phyloP scores from a whole-genome alignment of 2,113 vertebrate genomes.

The Pseudolaguvia tuberculata region DNA sequence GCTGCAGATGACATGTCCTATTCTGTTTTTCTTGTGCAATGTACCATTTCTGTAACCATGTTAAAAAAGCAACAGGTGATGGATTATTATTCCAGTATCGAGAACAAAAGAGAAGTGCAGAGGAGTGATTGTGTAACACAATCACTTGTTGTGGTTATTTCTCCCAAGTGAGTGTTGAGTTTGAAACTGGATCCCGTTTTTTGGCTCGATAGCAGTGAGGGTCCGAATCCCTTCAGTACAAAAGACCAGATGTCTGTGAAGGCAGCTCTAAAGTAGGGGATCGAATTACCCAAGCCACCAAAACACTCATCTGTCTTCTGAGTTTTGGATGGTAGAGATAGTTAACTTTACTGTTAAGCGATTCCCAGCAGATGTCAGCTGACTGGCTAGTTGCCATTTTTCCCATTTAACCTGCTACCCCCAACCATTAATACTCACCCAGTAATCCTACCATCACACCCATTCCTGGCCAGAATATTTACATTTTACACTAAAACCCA shows the following conservation, averaged over 20 bases:
- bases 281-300: slow-evolving; percentile 17
- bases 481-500: slow-evolving; percentile 5
- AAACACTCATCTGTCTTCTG: slow-evolving; percentile 27
- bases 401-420: neutral
- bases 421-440: neutral
- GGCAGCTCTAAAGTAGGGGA: neutral
- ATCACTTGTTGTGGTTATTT: slow-evolving; percentile 48
- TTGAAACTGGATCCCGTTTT: slow-evolving; percentile 56
- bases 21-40: neutral
- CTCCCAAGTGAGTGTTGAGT: slow-evolving; percentile 44
- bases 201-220: slow-evolving; percentile 28
- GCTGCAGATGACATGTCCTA: neutral
- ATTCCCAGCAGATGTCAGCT: slow-evolving; percentile 16
- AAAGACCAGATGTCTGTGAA: slow-evolving; percentile 46
- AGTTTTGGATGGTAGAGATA: slow-evolving; percentile 18
- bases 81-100: slow-evolving; percentile 4
- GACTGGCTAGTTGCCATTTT: slow-evolving; percentile 8
- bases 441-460: neutral
- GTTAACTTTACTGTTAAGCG: slow-evolving; percentile 1
- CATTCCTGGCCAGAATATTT: slow-evolving; percentile 1
- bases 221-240: slow-evolving; percentile 24
- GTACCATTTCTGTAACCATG: neutral
- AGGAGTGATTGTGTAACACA: slow-evolving; percentile 45
- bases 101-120: slow-evolving; percentile 13
- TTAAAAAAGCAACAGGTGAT: slow-evolving; percentile 31